A percentile compares a stretch with the other conserved stretches of the same genome.
These are phyloP conservation scores for Helicolenus hilgendorfi DNA, from an alignment of 2,797 vertebrate species.

Conservation along the genomic window DNA sequence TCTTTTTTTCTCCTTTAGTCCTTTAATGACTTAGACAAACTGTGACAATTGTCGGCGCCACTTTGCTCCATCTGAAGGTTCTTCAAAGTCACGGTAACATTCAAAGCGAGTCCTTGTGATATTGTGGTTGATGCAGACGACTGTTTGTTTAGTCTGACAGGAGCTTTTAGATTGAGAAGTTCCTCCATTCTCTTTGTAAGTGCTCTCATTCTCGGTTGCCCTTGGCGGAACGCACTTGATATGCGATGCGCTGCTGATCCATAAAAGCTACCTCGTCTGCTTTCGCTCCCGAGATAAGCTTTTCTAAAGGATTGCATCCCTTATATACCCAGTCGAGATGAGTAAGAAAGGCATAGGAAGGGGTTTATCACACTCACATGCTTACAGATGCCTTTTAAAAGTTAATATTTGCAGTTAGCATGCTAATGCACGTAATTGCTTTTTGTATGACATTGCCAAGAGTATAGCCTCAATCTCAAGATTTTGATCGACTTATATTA, in stretches of 20 bases:
- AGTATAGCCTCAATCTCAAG: neutral
- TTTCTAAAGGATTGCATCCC: neutral
- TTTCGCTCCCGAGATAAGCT: neutral
- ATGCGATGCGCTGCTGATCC: slow-evolving; percentile 25
- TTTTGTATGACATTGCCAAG: neutral
- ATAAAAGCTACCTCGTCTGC: slow-evolving; percentile 18
- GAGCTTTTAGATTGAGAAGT: slow-evolving; percentile 16
- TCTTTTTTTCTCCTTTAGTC: neutral
- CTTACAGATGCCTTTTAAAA: neutral
- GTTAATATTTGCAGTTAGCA: neutral
- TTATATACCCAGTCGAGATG: neutral
- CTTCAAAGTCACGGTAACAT: neutral
- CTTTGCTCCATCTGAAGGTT: slow-evolving; percentile 16
- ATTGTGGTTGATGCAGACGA: neutral
- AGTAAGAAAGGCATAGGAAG: neutral
- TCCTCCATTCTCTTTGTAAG: slow-evolving; percentile 17
- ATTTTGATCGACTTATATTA: neutral
- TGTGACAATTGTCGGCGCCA: neutral
- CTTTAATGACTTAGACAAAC: neutral
- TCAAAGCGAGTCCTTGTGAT: neutral
- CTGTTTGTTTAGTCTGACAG: slow-evolving; percentile 9
- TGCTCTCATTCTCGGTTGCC: slow-evolving; percentile 18
- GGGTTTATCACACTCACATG: neutral
- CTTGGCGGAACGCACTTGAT: slow-evolving; percentile 51
- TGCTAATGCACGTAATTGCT: neutral